phyloP scores from a whole-genome alignment of 2,113 vertebrate genomes.

The Emydocephalus ijimae region DNA sequence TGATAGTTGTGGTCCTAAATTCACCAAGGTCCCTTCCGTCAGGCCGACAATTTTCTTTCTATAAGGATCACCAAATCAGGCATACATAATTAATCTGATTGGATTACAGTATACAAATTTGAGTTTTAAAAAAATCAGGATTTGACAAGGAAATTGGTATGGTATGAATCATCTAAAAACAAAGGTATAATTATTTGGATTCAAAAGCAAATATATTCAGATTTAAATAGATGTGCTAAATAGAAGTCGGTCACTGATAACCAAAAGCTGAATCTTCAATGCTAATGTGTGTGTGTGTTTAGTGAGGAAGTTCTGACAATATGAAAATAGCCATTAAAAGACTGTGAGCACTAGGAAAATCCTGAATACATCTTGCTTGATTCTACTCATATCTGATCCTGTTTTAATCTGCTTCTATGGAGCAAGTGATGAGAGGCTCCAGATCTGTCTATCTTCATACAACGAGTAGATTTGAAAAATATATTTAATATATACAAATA shows the following conservation, averaged over 20 bases:
- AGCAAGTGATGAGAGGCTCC: background rate
- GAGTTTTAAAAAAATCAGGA: background rate
- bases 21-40: conserved; percentile 92
- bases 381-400: background rate
- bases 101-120: background rate
- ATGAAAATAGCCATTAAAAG: background rate
- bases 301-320: background rate
- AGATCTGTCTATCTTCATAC: background rate
- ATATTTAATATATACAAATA: background rate
- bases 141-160: conserved; percentile 3
- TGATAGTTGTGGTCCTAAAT: conserved; percentile 93
- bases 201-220: background rate
- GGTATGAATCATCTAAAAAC: background rate
- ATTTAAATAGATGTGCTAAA: background rate
- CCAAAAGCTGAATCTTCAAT: background rate
- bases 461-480: background rate
- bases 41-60: conserved; percentile 96
- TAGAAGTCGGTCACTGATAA: background rate
- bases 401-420: background rate
- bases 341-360: background rate
- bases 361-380: background rate
- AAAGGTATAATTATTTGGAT: background rate
- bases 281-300: background rate
- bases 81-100: background rate
- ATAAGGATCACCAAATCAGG: conserved; percentile 20